Percentiles rank a stretch among this genome's conserved stretches.
Evolutionary conservation across 2,113 vertebrate genomes (phyloP).

Genomic region (Muscicapa adusta): DNA sequence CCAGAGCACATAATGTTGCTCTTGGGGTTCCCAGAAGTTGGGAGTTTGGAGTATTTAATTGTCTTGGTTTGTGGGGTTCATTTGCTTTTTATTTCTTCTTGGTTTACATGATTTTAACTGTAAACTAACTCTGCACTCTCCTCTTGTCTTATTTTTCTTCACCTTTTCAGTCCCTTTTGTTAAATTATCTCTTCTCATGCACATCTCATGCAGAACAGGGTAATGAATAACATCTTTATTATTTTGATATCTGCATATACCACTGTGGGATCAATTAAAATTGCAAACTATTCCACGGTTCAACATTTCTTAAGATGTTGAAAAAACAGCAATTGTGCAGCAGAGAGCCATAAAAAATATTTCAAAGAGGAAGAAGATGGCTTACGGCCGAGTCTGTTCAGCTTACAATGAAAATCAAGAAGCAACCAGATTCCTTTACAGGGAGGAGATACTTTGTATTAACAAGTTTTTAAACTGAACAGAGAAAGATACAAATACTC

Average conservation of each 20-base stretch:
- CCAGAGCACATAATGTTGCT: background rate
- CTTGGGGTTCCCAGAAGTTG: background rate
- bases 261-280: background rate
- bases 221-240: background rate
- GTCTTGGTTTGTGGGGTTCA: background rate
- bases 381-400: background rate
- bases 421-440: background rate
- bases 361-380: background rate
- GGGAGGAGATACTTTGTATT: slow-evolving; percentile 8
- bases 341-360: background rate
- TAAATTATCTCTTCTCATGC: background rate
- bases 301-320: background rate
- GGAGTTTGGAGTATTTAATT: background rate
- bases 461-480: background rate
- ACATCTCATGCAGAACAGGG: background rate
- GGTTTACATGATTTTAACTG: background rate
- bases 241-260: background rate
- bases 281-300: background rate
- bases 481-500: background rate
- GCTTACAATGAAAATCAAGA: slow-evolving; percentile 4
- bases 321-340: background rate
- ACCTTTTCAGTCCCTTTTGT: background rate
- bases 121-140: background rate
- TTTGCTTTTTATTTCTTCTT: background rate
- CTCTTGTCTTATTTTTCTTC: background rate